Evolutionary conservation across 2,888 invertebrate species (phyloP).

Genomic region (Aleiodes leptofemur): DNA sequence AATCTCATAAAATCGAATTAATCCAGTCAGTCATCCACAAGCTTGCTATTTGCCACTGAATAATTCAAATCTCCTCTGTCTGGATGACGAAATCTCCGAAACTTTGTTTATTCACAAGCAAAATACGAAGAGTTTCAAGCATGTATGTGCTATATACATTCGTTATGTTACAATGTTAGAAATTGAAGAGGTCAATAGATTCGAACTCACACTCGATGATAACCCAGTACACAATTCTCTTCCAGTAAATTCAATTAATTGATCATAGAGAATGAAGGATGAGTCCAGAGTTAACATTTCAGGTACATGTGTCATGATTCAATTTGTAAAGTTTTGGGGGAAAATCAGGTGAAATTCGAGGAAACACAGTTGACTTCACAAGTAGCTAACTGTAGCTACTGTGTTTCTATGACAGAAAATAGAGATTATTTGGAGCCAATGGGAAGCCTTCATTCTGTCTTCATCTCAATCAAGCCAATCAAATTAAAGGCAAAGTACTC

Average conservation of each 20-base stretch:
- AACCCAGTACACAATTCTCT: too few species aligned
- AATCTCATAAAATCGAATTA: not conserved
- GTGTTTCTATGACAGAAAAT: not conserved
- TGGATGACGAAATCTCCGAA: not conserved
- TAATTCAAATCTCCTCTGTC: constrained; percentile 1
- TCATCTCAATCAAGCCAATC: constrained; percentile 21
- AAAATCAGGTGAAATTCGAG: not conserved
- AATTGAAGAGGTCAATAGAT: too few species aligned
- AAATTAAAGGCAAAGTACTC: constrained; percentile 3
- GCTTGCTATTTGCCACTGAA: not conserved
- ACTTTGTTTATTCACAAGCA: constrained; percentile 4
- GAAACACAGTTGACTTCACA: too few species aligned
- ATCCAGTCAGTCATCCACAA: not conserved
- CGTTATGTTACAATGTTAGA: not conserved
- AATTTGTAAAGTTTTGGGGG: constrained; percentile 1
- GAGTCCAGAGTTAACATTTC: too few species aligned
- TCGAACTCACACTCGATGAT: too few species aligned
- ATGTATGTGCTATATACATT: not conserved
- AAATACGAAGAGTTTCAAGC: not conserved
- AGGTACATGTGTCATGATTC: not conserved
- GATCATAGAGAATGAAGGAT: too few species aligned
- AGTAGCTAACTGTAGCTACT: too few species aligned
- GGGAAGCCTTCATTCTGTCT: not conserved
- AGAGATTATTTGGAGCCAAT: constrained; percentile 20
- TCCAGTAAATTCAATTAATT: too few species aligned